Evolutionary conservation across 2,888 invertebrate genomes (phyloP).

Genomic region (Pristionchus maxplancki): DNA sequence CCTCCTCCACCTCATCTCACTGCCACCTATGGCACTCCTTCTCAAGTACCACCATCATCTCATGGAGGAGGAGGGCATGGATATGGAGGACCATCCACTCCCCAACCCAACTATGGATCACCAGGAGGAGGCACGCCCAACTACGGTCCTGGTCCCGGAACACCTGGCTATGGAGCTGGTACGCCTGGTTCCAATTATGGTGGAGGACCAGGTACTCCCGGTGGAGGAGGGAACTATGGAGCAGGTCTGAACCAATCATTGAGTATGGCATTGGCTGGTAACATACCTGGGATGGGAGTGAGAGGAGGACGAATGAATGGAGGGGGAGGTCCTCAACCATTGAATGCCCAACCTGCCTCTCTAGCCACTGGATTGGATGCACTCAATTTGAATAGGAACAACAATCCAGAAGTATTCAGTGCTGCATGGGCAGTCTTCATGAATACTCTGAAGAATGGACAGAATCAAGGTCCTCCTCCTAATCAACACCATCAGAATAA

Average conservation of each 20-base stretch:
- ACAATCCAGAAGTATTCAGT: constrained; percentile 51
- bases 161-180: neutral
- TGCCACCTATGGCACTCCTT: neutral
- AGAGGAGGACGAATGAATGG: constrained; percentile 40
- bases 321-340: constrained; percentile 15
- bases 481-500: constrained; percentile 4
- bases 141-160: neutral
- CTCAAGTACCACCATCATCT: constrained; percentile 8
- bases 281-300: constrained; percentile 18
- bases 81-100: constrained; percentile 15
- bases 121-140: neutral
- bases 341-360: constrained; percentile 50
- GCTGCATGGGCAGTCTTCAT: constrained; percentile 51
- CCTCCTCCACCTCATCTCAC: neutral
- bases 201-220: neutral
- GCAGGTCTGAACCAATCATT: constrained; percentile 1
- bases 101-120: constrained; percentile 4
- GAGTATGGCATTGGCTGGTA: constrained; percentile 41
- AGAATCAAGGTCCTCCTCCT: neutral
- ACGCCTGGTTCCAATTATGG: neutral
- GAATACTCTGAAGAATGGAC: constrained; percentile 51
- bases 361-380: constrained; percentile 65
- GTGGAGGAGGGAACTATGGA: constrained; percentile 17
- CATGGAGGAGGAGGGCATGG: constrained; percentile 14
- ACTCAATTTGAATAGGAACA: constrained; percentile 62